phyloP scores from a whole-genome alignment of 2,113 vertebrate genomes.

The Morone chrysops region DNA sequence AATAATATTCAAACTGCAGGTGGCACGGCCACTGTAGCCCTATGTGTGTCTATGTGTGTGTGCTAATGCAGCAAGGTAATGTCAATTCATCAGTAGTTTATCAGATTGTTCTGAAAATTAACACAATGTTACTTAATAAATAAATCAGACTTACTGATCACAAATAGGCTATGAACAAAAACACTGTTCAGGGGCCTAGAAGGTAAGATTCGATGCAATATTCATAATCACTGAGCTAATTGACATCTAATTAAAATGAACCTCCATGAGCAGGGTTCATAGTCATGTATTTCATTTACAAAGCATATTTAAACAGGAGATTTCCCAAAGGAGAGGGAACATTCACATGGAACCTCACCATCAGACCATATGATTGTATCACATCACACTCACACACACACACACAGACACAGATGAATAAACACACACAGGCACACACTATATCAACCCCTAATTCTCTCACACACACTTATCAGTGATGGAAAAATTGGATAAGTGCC shows the following conservation, averaged over 20 bases:
- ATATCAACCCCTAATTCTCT: slow-evolving; percentile 47
- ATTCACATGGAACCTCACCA: slow-evolving; percentile 26
- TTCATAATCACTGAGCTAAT: slow-evolving; percentile 48
- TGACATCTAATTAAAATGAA: slow-evolving; percentile 52
- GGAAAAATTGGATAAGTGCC: slow-evolving; percentile 58
- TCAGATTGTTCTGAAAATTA: not conserved
- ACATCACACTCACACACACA: slow-evolving; percentile 29
- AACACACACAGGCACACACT: slow-evolving; percentile 30
- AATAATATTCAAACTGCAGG: slow-evolving; percentile 45
- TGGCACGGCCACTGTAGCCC: slow-evolving; percentile 8
- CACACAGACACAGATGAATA: slow-evolving; percentile 41
- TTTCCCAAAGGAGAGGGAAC: slow-evolving; percentile 47
- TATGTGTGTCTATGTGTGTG: not conserved
- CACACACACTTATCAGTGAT: slow-evolving; percentile 46
- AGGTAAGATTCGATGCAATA: slow-evolving; percentile 32
- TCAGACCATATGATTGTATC: slow-evolving; percentile 34
- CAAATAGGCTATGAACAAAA: slow-evolving; percentile 11
- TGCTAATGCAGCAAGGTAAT: not conserved
- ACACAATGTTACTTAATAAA: not conserved
- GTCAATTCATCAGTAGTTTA: not conserved
- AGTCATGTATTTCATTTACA: slow-evolving; percentile 54
- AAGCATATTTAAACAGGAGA: slow-evolving; percentile 51
- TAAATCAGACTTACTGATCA: not conserved
- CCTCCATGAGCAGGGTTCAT: slow-evolving; percentile 17
- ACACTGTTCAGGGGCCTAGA: not conserved